Evolutionary conservation across 2,113 vertebrate species (phyloP).

Genomic region (Glaucidium brasilianum): DNA sequence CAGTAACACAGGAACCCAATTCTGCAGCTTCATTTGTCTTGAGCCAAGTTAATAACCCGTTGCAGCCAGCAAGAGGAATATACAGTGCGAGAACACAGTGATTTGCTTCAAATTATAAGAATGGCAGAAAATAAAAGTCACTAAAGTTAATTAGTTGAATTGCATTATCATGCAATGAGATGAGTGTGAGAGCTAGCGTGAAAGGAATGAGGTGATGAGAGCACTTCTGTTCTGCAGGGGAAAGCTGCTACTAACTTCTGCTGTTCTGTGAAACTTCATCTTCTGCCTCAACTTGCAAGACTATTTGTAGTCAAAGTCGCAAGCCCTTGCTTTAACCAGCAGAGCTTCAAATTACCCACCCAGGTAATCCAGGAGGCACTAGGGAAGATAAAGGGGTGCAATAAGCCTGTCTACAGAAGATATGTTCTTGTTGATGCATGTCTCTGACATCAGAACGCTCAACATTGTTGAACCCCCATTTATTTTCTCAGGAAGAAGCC

Average conservation of each 20-base stretch:
- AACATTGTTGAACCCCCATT: fast-evolving
- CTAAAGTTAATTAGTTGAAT: neutral
- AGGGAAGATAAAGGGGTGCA: neutral
- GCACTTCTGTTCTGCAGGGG: neutral
- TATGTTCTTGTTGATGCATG: fast-evolving
- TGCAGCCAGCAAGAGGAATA: neutral
- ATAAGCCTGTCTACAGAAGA: neutral
- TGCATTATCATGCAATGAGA: neutral
- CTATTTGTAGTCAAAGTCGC: neutral
- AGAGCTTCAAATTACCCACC: neutral
- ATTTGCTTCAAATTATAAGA: neutral
- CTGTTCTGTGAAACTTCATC: neutral
- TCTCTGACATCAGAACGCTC: neutral
- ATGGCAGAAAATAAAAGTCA: neutral
- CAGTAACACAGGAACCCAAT: neutral
- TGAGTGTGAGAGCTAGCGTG: neutral
- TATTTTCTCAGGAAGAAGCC: neutral
- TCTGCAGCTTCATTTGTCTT: neutral
- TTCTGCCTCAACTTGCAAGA: neutral
- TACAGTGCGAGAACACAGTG: neutral
- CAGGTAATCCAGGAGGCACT: neutral
- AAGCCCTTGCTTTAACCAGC: neutral
- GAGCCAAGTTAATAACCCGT: neutral
- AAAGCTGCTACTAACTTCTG: neutral
- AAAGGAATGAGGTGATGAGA: neutral